phyloP scores from a whole-genome alignment of 2,888 invertebrate species.

The Pheosia tremula region DNA sequence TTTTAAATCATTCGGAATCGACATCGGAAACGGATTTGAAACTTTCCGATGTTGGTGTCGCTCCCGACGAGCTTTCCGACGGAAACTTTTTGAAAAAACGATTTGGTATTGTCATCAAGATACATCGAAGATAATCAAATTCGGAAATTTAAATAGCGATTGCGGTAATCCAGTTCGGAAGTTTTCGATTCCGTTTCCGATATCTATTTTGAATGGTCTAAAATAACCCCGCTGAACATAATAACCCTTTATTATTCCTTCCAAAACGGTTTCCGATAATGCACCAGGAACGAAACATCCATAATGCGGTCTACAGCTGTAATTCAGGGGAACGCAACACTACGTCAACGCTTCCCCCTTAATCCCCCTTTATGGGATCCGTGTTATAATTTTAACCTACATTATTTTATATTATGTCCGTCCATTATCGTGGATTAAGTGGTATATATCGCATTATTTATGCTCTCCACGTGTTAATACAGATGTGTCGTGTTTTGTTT shows the following conservation, averaged over 20 bases:
- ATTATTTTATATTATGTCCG: slow-evolving; percentile 69
- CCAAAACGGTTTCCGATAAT: slow-evolving; percentile 25
- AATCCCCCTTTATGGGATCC: slow-evolving; percentile 67
- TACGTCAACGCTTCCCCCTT: slow-evolving; percentile 62
- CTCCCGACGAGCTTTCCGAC: too few species aligned
- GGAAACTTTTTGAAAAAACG: too few species aligned
- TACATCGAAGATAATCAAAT: too few species aligned
- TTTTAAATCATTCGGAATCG: too few species aligned
- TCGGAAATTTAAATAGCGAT: too few species aligned
- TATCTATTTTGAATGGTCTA: too few species aligned
- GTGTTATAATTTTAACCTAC: slow-evolving; percentile 71
- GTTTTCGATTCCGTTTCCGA: too few species aligned
- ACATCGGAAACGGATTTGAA: too few species aligned
- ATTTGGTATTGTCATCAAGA: too few species aligned
- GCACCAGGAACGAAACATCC: slow-evolving; percentile 6
- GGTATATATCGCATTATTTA: slow-evolving; percentile 60
- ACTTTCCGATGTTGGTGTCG: too few species aligned
- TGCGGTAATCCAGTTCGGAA: too few species aligned
- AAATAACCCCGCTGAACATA: slow-evolving; percentile 3
- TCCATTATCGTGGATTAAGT: slow-evolving; percentile 65
- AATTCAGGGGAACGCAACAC: slow-evolving; percentile 41
- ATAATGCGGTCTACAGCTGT: slow-evolving; percentile 1
- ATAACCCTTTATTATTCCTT: slow-evolving; percentile 38
- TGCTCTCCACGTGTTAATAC: slow-evolving; percentile 54
- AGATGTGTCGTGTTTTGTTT: slow-evolving; percentile 30